A percentile compares a stretch with the other conserved stretches of the same genome.
phyloP scores from a whole-genome alignment of 2,113 vertebrate species.

The Periophthalmus modestus region DNA sequence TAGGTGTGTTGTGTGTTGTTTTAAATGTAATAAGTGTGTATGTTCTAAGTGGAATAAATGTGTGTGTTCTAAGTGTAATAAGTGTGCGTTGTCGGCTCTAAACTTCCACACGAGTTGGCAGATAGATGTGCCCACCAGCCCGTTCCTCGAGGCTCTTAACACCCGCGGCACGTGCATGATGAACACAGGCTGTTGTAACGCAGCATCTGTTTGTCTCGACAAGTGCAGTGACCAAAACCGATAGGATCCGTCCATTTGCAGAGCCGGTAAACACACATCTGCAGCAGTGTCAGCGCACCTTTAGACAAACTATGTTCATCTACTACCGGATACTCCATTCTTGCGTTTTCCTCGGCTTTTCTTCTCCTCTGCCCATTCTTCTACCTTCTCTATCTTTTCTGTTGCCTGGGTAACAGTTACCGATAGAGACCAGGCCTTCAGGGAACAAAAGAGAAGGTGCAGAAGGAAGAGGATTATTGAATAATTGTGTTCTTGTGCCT shows the following conservation, averaged over 20 bases:
- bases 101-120: background rate
- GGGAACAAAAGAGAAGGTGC: constrained; percentile 54
- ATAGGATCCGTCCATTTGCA: constrained; percentile 27
- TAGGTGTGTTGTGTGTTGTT: no score
- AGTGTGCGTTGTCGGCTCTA: background rate
- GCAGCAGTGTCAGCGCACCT: constrained; percentile 31
- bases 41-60: no score
- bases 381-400: constrained; percentile 58
- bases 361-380: constrained; percentile 39
- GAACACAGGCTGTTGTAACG: constrained; percentile 34
- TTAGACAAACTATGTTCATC: constrained; percentile 30
- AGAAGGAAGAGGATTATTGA: constrained; percentile 55
- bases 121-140: constrained; percentile 12
- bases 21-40: no score
- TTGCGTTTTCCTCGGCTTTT: constrained; percentile 7
- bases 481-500: constrained; percentile 36
- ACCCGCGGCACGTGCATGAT: constrained; percentile 12
- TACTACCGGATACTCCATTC: constrained; percentile 19
- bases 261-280: constrained; percentile 3
- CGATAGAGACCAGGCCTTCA: constrained; percentile 68
- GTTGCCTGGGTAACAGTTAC: constrained; percentile 80
- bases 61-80: no score
- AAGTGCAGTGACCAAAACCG: constrained; percentile 34
- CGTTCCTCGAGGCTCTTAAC: constrained; percentile 1
- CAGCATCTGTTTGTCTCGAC: constrained; percentile 28